Percentiles rank a stretch among this genome's conserved stretches.
Conservation (phyloP, 1,140 invertebrate genomes). For the Belonocnema kinseyi region DNA sequence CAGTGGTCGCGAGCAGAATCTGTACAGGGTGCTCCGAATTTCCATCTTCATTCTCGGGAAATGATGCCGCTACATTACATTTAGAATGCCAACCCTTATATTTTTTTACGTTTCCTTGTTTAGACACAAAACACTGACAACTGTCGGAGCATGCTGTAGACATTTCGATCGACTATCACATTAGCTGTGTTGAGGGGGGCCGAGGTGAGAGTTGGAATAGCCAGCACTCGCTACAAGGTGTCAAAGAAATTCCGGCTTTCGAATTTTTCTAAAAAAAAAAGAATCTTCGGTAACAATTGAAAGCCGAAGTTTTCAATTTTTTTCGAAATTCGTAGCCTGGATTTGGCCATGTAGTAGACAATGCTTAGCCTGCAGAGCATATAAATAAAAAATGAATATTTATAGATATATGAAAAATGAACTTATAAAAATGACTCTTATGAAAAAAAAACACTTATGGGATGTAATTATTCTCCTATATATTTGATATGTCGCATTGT, state of each 20-base stretch:
- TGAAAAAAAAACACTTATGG: conserved; percentile 9
- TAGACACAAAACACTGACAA: conserved; percentile 6
- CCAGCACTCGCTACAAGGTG: conserved; percentile 70
- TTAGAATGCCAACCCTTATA: not conserved
- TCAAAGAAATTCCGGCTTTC: conserved; percentile 60
- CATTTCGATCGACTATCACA: conserved; percentile 48
- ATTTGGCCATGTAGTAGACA: conserved; percentile 60
- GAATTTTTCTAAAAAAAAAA: conserved; percentile 23
- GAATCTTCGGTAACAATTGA: not conserved
- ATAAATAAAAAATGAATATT: conserved; percentile 48
- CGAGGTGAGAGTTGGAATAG: conserved; percentile 70
- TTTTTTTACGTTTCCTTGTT: conserved; percentile 26
- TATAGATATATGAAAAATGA: conserved; percentile 36
- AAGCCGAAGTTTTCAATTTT: not conserved
- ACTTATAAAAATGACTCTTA: conserved; percentile 5
- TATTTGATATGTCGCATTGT: conserved; percentile 72
- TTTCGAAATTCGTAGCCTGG: conserved; percentile 54
- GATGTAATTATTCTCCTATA: conserved; percentile 59
- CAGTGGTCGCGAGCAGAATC: conserved; percentile 19
- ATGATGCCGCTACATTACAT: too few relatives aligned
- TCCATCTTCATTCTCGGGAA: too few relatives aligned
- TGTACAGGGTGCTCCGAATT: conserved; percentile 25
- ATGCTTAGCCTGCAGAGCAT: conserved; percentile 62
- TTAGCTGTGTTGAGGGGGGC: conserved; percentile 72
- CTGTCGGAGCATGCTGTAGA: conserved; percentile 5